Base-by-base conservation (phyloP, 2,113 vertebrate species). In the Otus sunia region DNA sequence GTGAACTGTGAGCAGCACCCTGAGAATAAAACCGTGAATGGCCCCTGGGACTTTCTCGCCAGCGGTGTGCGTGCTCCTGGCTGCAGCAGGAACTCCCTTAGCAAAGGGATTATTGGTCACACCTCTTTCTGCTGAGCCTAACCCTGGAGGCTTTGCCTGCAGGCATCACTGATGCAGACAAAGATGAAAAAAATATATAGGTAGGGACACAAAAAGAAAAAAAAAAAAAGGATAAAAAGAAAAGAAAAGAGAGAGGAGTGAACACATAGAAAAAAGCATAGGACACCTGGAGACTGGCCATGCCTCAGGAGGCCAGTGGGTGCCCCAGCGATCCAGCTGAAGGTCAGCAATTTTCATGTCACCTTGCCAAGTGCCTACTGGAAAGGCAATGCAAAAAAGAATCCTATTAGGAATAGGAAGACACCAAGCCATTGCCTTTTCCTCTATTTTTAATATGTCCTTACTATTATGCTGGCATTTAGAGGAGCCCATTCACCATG, bases 81-180 rank as follows among this genome's bases (percentile, higher is more conserved):
- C 73, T 84, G 56, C 80, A 55, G 60, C 37, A 68, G 76, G 52
- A 80, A 14, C 23, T 86, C 76, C 69, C 86, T 55, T 12, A 81
- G 90, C 79, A 71, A 81, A 84, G 60, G 77, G 68, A 88, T 93
- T 91, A 5, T 23, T 62, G 91, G 95, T 85, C 92, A 41, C 80
- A 91, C 80, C 58, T 94, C 80, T 55, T 88, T 72, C 88, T 88
- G 15, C 76, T 78, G 75, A 64, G 88, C 73, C 86, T 75, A 75
- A 87, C 76, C 91, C 88, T 78, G 91, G 66, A 95, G 95, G 89
- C 94, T 95, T 78, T 75, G 91, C 97, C 94, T 95, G 90, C 79
- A 89, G 95, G 88, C 94, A 96, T 88, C 66, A 15, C 86, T 56
- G 83, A 77, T 10, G 58, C 92, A 83, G 76, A 56, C 47, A 68